A percentile compares a stretch with the other conserved stretches of the same genome.
phyloP scores from a whole-genome alignment of 1,140 invertebrate species.

The Amphibalanus amphitrite region DNA sequence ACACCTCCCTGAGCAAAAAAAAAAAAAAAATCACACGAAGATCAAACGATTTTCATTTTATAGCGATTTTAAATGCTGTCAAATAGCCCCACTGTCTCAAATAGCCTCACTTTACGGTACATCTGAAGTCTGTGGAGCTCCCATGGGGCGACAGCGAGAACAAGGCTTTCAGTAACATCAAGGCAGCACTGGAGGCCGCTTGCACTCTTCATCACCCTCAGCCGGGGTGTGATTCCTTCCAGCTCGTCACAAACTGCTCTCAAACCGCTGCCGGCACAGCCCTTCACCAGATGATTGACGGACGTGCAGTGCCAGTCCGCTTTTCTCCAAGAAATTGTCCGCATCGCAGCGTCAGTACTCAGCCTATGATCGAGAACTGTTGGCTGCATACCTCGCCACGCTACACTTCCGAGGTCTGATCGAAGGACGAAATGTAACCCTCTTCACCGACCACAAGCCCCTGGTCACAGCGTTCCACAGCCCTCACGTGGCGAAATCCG shows the following conservation, averaged over 20 bases:
- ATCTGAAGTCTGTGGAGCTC: not conserved
- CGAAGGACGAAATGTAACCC: slow-evolving; percentile 23
- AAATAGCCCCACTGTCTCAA: no score
- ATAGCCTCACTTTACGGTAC: no score
- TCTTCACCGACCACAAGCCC: slow-evolving; percentile 28
- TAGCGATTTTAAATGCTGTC: no score
- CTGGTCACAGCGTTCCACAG: slow-evolving; percentile 21
- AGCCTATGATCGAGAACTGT: slow-evolving; percentile 29
- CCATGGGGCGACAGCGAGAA: not conserved
- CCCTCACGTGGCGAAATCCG: not conserved
- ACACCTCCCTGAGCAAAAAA: not conserved
- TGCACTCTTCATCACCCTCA: not conserved
- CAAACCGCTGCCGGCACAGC: slow-evolving; percentile 3
- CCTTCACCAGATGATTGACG: slow-evolving; percentile 8
- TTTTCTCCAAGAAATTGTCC: slow-evolving; percentile 27
- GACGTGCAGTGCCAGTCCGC: slow-evolving; percentile 5
- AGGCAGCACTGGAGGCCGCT: not conserved
- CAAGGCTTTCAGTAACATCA: not conserved
- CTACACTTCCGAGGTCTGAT: slow-evolving; percentile 28
- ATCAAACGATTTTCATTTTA: no score
- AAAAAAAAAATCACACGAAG: no score
- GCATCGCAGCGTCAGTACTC: slow-evolving; percentile 23
- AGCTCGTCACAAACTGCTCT: slow-evolving; percentile 6
- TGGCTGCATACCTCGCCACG: slow-evolving; percentile 28
- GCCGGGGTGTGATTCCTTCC: not conserved